Evolutionary conservation across 2,797 vertebrate species (phyloP).

Genomic region (Mastacembelus armatus): DNA sequence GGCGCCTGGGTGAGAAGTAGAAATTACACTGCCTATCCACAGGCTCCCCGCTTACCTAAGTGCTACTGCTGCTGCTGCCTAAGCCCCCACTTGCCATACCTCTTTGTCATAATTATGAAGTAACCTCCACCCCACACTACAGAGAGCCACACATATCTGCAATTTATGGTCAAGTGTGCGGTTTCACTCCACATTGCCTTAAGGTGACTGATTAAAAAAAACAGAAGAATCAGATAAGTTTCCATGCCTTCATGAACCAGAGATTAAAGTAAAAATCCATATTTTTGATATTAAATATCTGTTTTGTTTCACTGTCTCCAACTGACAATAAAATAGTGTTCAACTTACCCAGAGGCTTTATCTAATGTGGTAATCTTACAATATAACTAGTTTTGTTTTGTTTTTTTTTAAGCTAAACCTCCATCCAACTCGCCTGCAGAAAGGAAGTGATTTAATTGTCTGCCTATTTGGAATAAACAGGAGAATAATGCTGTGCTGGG

Average conservation of each 20-base stretch:
- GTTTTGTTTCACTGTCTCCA: slow-evolving; percentile 10
- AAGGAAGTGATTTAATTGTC: slow-evolving; percentile 22
- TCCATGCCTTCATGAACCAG: background rate
- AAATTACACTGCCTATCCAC: slow-evolving; percentile 58
- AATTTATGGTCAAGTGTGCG: slow-evolving; percentile 22
- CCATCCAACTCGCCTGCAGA: slow-evolving; percentile 14
- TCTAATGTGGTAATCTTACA: slow-evolving; percentile 23
- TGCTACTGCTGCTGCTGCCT: slow-evolving; percentile 34
- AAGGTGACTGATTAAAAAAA: slow-evolving; percentile 15
- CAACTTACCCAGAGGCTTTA: slow-evolving; percentile 17
- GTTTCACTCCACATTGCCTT: slow-evolving; percentile 12
- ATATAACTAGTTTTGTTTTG: background rate
- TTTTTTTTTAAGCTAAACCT: slow-evolving; percentile 13
- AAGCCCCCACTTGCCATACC: slow-evolving; percentile 29
- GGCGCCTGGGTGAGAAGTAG: slow-evolving; percentile 54
- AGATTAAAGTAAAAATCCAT: slow-evolving; percentile 19
- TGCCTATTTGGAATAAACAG: slow-evolving; percentile 5
- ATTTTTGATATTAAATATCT: slow-evolving; percentile 20
- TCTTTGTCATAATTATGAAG: slow-evolving; percentile 68
- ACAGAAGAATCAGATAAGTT: slow-evolving; percentile 16
- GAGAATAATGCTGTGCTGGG: background rate
- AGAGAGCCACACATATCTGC: slow-evolving; percentile 2
- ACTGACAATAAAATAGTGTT: slow-evolving; percentile 18
- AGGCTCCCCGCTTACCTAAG: slow-evolving; percentile 35
- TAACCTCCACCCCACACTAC: slow-evolving; percentile 25